phyloP scores from a whole-genome alignment of 2,888 invertebrate genomes.

The Mamestra brassicae region DNA sequence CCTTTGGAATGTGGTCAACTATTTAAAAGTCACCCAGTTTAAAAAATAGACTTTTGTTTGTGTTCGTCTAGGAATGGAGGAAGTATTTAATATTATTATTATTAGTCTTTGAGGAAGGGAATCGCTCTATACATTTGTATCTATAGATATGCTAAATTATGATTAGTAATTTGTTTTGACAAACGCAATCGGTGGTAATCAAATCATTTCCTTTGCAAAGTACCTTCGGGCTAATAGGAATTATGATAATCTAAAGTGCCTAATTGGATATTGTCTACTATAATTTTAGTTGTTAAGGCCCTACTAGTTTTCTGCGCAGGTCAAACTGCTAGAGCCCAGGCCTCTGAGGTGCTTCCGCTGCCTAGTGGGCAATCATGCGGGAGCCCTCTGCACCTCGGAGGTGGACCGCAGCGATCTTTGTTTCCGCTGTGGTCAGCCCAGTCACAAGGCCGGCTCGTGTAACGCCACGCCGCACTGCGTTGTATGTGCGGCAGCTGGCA shows the following conservation, averaged over 20 bases:
- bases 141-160: neutral
- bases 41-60: accelerated
- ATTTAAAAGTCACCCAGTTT: neutral
- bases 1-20: neutral
- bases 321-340: too few species aligned
- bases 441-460: too few species aligned
- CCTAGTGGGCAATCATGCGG: too few species aligned
- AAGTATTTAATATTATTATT: neutral
- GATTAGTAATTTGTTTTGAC: neutral
- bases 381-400: too few species aligned
- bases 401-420: too few species aligned
- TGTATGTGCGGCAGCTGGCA: too few species aligned
- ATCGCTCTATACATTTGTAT: neutral
- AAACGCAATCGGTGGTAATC: constrained; percentile 15
- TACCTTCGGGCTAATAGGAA: neutral
- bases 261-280: neutral
- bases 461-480: too few species aligned
- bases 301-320: too few species aligned
- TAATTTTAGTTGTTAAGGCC: neutral
- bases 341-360: too few species aligned
- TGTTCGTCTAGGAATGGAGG: neutral
- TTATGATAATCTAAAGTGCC: constrained; percentile 18
- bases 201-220: constrained; percentile 2
- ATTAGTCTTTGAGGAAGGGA: neutral
- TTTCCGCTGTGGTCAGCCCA: too few species aligned